Conservation (phyloP, 1,140 invertebrate species). For the Planococcus citri region DNA sequence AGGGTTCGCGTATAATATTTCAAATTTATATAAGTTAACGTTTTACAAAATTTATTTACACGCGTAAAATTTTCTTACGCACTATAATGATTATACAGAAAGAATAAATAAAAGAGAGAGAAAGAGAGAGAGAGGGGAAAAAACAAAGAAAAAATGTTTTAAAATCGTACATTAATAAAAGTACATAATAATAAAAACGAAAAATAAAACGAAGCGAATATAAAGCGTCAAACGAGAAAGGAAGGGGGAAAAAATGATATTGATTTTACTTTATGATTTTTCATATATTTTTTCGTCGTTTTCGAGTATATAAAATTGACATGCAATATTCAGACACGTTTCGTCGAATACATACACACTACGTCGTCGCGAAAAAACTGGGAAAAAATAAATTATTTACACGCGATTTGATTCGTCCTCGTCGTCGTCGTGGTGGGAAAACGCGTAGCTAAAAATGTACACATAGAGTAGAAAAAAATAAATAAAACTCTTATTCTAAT, state of each 20-base stretch:
- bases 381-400: neutral
- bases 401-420: neutral
- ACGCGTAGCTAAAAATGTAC: too few species aligned
- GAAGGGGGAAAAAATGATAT: neutral
- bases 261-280: too few species aligned
- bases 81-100: neutral
- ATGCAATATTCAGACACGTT: neutral
- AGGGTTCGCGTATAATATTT: neutral
- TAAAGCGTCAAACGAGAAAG: neutral
- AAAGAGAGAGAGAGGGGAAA: too few species aligned
- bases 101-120: too few species aligned
- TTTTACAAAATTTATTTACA: neutral
- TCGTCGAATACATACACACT: too few species aligned
- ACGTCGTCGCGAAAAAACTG: neutral
- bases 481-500: neutral
- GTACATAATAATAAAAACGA: conserved; percentile 7
- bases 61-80: too few species aligned
- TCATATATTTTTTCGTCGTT: too few species aligned
- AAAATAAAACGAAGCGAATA: neutral
- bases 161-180: neutral
- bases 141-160: neutral
- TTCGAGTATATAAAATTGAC: neutral
- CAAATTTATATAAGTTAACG: neutral
- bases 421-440: neutral
- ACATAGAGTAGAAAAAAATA: too few species aligned